Evolutionary conservation across 2,113 vertebrate genomes (phyloP).

Genomic region (Colistium nudipinnis): DNA sequence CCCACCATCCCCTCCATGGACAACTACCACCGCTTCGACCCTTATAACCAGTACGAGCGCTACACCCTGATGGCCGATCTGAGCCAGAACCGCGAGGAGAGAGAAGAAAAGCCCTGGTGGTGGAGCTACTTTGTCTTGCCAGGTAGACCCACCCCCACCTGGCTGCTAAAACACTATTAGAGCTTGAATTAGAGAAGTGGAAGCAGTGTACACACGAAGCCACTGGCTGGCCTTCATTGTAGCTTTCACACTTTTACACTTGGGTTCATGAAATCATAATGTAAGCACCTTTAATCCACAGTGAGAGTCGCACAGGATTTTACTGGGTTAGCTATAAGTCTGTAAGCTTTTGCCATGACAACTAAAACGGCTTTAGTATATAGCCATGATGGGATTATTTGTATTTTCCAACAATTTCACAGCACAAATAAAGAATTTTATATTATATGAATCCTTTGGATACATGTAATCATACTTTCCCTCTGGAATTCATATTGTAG

Average conservation of each 20-base stretch:
- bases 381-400: slow-evolving; percentile 21
- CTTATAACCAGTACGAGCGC: slow-evolving; percentile 80
- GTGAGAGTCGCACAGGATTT: not conserved
- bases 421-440: slow-evolving; percentile 29
- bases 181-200: slow-evolving; percentile 16
- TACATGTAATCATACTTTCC: not conserved
- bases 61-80: slow-evolving; percentile 50
- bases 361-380: not conserved
- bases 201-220: slow-evolving; percentile 6
- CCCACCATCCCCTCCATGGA: slow-evolving; percentile 36
- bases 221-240: slow-evolving; percentile 30
- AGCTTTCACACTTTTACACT: slow-evolving; percentile 20
- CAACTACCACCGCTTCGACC: slow-evolving; percentile 75
- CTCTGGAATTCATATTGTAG: not conserved
- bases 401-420: slow-evolving; percentile 30
- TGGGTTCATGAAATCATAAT: not conserved
- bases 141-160: slow-evolving; percentile 82
- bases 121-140: slow-evolving; percentile 90
- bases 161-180: slow-evolving; percentile 88
- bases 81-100: slow-evolving; percentile 52
- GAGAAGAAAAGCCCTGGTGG: slow-evolving; percentile 92
- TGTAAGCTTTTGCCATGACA: slow-evolving; percentile 8
- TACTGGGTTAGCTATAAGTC: not conserved
- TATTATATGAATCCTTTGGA: not conserved
- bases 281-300: slow-evolving; percentile 1